phyloP scores from a whole-genome alignment of 2,888 invertebrate genomes.

The Acronicta leporina region DNA sequence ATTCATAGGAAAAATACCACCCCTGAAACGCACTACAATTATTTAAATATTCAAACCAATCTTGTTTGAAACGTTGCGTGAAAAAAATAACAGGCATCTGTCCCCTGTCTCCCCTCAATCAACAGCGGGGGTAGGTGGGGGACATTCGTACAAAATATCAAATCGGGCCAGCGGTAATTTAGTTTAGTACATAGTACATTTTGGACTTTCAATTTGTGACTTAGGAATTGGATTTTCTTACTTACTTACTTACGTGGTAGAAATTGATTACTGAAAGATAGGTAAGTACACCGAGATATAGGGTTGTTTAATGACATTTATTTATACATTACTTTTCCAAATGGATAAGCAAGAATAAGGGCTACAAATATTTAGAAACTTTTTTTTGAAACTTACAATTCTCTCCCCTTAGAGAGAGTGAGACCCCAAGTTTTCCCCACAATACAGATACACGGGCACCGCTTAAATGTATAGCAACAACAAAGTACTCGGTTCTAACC shows the following conservation, averaged over 20 bases:
- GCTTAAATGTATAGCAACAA: slow-evolving; percentile 39
- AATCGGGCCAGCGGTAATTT: slow-evolving; percentile 48
- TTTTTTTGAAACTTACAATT: slow-evolving; percentile 22
- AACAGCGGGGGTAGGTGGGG: slow-evolving; percentile 36
- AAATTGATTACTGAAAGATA: slow-evolving; percentile 21
- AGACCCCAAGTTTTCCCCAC: slow-evolving; percentile 11
- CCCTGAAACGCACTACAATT: slow-evolving; percentile 30
- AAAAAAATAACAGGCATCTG: slow-evolving; percentile 58
- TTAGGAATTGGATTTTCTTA: slow-evolving; percentile 43
- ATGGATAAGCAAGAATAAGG: slow-evolving; percentile 11
- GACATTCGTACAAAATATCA: slow-evolving; percentile 49
- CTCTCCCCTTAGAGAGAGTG: slow-evolving; percentile 9
- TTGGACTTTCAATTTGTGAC: slow-evolving; percentile 55
- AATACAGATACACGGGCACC: slow-evolving; percentile 15
- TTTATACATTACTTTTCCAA: slow-evolving; percentile 8
- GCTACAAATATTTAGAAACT: slow-evolving; percentile 23
- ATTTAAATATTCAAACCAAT: slow-evolving; percentile 56
- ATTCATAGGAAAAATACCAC: background rate
- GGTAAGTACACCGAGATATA: background rate
- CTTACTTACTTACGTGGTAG: slow-evolving; percentile 11
- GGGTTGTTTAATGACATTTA: slow-evolving; percentile 18
- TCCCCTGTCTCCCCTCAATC: slow-evolving; percentile 55
- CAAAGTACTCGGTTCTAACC: slow-evolving; percentile 35
- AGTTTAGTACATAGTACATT: slow-evolving; percentile 56
- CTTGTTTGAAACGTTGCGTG: slow-evolving; percentile 51